These are phyloP conservation scores for Atopsyche davidsoni DNA, from an alignment of 1,140 invertebrate species.

Conservation along the genomic window DNA sequence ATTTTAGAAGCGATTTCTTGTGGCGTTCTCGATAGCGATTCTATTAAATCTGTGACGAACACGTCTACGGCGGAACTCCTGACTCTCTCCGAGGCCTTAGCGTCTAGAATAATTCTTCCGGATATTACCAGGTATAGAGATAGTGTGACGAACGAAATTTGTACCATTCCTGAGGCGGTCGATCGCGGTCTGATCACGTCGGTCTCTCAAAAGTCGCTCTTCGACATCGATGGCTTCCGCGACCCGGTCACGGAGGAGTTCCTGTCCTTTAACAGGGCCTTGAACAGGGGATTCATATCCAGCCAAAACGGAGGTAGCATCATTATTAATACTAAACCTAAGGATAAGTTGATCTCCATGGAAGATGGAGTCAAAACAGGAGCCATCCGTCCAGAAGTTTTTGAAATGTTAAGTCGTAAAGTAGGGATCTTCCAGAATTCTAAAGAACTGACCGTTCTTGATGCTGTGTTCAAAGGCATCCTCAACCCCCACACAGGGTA, in stretches of 20 bases:
- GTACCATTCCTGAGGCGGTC: conserved; percentile 75
- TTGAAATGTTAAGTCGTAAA: conserved; percentile 75
- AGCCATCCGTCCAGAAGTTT: conserved; percentile 67
- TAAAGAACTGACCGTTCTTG: conserved; percentile 72
- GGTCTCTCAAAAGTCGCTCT: conserved; percentile 80
- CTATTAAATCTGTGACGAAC: conserved; percentile 75
- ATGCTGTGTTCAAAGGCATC: conserved; percentile 75
- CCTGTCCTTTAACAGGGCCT: conserved; percentile 80
- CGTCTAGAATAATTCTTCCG: conserved; percentile 67
- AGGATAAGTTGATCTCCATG: conserved; percentile 63
- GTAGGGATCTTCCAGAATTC: conserved; percentile 74
- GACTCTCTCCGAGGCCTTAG: conserved; percentile 78
- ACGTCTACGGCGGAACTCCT: conserved; percentile 71
- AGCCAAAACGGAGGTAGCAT: conserved; percentile 65
- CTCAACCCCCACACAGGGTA: conserved; percentile 83
- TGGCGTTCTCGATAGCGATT: conserved; percentile 81
- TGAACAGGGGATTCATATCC: conserved; percentile 72
- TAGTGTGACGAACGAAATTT: conserved; percentile 60
- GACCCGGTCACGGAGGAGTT: conserved; percentile 76
- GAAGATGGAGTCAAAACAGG: conserved; percentile 59
- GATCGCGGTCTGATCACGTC: conserved; percentile 83
- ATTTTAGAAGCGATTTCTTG: conserved; percentile 76
- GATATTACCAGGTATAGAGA: conserved; percentile 68
- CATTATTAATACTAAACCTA: conserved; percentile 69
- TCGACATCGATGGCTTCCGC: conserved; percentile 87